Percentiles rank a stretch among this genome's conserved stretches.
These are phyloP conservation scores for Orchesellides sinensis DNA, from an alignment of 2,888 invertebrate genomes.

Conservation along the genomic window DNA sequence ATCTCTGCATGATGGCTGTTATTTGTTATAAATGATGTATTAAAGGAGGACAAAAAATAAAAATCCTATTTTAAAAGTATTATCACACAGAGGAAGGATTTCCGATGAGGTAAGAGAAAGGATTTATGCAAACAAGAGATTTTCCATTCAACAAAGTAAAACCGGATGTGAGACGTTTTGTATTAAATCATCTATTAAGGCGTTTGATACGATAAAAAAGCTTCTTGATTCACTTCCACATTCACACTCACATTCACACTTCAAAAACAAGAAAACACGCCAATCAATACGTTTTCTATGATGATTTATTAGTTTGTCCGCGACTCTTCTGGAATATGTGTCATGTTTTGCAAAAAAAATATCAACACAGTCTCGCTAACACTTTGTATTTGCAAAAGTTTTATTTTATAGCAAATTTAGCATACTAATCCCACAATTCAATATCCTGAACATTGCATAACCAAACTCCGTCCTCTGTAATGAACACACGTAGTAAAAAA, in stretches of 20 bases:
- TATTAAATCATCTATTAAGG: neutral
- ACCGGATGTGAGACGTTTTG: neutral
- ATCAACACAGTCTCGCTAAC: no score
- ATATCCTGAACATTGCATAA: constrained; percentile 56
- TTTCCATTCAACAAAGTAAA: constrained; percentile 7
- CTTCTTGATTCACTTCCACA: constrained; percentile 32
- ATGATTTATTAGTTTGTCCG: no score
- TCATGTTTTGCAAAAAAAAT: neutral
- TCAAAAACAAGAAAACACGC: neutral
- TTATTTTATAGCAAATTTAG: no score
- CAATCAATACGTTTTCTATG: no score
- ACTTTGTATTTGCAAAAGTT: no score
- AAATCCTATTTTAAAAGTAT: neutral
- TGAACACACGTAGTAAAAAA: neutral
- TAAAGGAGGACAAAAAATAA: neutral
- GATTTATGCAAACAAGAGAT: neutral
- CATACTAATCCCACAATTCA: neutral
- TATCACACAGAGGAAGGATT: neutral
- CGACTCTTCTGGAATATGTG: neutral
- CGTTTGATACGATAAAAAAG: neutral
- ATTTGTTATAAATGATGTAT: no score
- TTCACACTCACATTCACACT: constrained; percentile 61
- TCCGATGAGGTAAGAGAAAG: constrained; percentile 17
- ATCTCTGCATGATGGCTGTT: constrained; percentile 36
- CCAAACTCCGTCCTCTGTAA: neutral